A percentile compares a stretch with the other conserved stretches of the same genome.
These are phyloP conservation scores for Hartigia nigra DNA, from an alignment of 2,888 invertebrate genomes.

Conservation along the genomic window DNA sequence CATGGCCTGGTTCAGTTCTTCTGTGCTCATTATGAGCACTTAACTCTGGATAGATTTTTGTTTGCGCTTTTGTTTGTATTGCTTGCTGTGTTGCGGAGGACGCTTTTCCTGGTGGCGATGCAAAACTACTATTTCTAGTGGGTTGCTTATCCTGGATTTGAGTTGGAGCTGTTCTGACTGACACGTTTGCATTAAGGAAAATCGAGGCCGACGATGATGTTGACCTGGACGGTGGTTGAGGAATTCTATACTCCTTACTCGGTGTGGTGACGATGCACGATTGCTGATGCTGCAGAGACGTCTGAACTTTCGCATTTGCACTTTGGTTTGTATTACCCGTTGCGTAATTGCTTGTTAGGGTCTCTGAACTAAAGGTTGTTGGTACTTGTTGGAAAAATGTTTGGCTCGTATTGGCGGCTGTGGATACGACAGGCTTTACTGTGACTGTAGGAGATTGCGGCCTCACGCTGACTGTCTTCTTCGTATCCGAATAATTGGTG, in stretches of 20 bases:
- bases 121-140: constrained; percentile 68
- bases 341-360: constrained; percentile 66
- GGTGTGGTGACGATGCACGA: constrained; percentile 78
- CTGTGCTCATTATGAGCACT: constrained; percentile 59
- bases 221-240: constrained; percentile 69
- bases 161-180: constrained; percentile 47
- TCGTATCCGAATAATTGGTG: constrained; percentile 54
- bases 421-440: constrained; percentile 66
- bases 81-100: constrained; percentile 40
- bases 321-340: constrained; percentile 60
- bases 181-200: constrained; percentile 50
- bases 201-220: constrained; percentile 62
- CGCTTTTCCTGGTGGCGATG: constrained; percentile 66
- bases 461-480: constrained; percentile 68
- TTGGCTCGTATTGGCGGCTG: constrained; percentile 69
- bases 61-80: constrained; percentile 81
- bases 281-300: constrained; percentile 73
- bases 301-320: constrained; percentile 55
- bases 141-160: constrained; percentile 63
- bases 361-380: constrained; percentile 70
- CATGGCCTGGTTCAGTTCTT: constrained; percentile 67
- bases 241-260: constrained; percentile 74
- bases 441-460: constrained; percentile 68
- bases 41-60: constrained; percentile 81
- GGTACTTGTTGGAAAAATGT: constrained; percentile 76